A percentile compares a stretch with the other conserved stretches of the same genome.
Conservation (phyloP, 2,888 invertebrate species). For the Cinara cedri region DNA sequence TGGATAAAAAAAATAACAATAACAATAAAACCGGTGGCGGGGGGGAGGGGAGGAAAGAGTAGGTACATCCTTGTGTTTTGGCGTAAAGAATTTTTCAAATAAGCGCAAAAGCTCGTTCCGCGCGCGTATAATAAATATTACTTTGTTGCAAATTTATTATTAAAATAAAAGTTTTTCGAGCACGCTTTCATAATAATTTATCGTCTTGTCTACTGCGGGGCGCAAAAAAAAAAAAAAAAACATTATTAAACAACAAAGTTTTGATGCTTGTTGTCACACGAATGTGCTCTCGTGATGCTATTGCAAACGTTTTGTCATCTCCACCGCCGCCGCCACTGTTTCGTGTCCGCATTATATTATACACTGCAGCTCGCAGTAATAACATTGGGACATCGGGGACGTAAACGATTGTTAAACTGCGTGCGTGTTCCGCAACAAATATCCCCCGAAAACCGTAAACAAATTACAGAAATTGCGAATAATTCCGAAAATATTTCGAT, state of each 20-base stretch:
- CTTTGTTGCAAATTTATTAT: constrained; percentile 54
- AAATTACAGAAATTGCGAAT: no score
- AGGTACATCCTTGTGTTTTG: constrained; percentile 14
- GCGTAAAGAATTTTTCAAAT: constrained; percentile 43
- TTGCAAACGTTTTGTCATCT: constrained; percentile 40
- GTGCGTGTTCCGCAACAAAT: background rate
- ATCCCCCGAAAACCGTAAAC: no score
- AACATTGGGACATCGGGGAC: background rate
- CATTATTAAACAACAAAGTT: constrained; percentile 51
- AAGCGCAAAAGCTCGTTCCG: constrained; percentile 46
- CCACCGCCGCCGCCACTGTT: background rate
- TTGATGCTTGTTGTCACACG: constrained; percentile 50
- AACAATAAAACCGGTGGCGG: no score
- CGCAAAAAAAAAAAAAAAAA: constrained; percentile 6
- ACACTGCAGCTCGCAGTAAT: background rate
- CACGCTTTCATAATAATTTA: constrained; percentile 52
- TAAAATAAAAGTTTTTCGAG: constrained; percentile 55
- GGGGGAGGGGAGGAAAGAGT: no score
- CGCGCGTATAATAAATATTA: constrained; percentile 50
- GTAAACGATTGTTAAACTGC: background rate
- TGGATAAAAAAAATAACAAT: constrained; percentile 3
- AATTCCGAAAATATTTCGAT: no score
- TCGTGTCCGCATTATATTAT: background rate
- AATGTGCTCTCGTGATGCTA: constrained; percentile 1
- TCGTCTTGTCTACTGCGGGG: constrained; percentile 43